Evolutionary conservation across 2,797 vertebrate genomes (phyloP), one percentile per base, ranked within the genome.

Genomic region (Notoglanidium macrostoma): DNA sequence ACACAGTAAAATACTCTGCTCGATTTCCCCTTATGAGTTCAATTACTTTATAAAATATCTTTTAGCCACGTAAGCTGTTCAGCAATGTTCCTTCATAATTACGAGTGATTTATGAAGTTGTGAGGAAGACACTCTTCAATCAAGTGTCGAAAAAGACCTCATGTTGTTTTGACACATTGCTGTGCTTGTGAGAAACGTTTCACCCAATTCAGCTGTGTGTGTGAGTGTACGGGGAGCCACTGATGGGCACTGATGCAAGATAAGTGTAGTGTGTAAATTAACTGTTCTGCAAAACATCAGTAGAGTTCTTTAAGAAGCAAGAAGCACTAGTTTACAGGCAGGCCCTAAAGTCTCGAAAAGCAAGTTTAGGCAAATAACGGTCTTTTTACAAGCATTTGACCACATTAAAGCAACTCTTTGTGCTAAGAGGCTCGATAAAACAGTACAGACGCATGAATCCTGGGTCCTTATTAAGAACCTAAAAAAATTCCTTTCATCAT

Each of bases 221-320:
- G 40, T 57, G n/a, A 54, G n/a, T 57, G 19, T 23, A n/a, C 35
- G 23, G 29, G 26, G n/a, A 72, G 35, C 17, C 55, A 49, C 26
- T 65, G 40, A 76, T 76, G 70, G 15, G 26, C 23, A 59, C 23
- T 51, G 65, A 68, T 85, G 57, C 11, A 29, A 77, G 61, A 19
- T 40, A 67, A 85, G 61, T 14, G 72, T 35, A 51, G 46, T 9
- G 35, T 72, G 67, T n/a, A 87, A 68, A 73, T 86, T 49, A 73
- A 86, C 9, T 32, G 67, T 23, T n/a, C 51, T 29, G 5, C 19
- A 70, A 67, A 67, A 55, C 29, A 32, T 35, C 61, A 21, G 76
- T 17, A 19, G 15, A 77, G 5, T 77, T 54, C n/a, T 54, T 77
- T 46, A 73, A 73, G 23, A 76, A 51, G 70, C 70, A 54, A 54